A percentile compares a stretch with the other conserved stretches of the same genome.
phyloP scores from a whole-genome alignment of 1,140 invertebrate species.

The Eurosta solidaginis region DNA sequence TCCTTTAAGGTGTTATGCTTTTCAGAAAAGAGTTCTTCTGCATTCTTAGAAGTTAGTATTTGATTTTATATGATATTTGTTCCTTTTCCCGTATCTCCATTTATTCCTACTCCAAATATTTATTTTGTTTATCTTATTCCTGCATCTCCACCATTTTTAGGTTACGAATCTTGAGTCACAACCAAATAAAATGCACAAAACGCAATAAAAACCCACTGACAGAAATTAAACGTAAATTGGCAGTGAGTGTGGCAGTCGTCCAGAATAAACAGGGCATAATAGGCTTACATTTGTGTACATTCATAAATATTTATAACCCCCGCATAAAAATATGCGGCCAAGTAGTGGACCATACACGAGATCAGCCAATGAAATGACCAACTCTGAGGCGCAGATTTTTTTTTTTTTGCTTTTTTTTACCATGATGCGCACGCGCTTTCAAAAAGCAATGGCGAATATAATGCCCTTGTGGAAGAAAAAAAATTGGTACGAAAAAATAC shows the following conservation, averaged over 20 bases:
- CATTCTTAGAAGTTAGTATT: too few species aligned
- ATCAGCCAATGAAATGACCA: neutral
- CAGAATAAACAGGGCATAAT: neutral
- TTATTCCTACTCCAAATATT: too few species aligned
- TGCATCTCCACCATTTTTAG: neutral
- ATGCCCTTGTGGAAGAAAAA: neutral
- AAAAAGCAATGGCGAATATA: neutral
- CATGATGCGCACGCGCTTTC: neutral
- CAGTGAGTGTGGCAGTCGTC: neutral
- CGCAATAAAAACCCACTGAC: neutral
- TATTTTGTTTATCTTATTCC: neutral
- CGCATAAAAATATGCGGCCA: neutral
- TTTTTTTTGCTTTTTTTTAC: neutral
- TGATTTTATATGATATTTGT: too few species aligned
- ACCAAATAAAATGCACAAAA: neutral
- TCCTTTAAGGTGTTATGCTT: too few species aligned
- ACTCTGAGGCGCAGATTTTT: neutral
- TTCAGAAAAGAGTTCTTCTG: too few species aligned
- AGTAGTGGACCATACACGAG: neutral
- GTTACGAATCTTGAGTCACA: neutral
- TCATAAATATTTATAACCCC: slow-evolving; percentile 7
- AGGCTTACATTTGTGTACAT: neutral
- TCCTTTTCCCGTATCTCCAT: too few species aligned
- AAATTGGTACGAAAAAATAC: neutral
- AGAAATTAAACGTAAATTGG: neutral